A percentile compares a stretch with the other conserved stretches of the same genome.
phyloP scores from a whole-genome alignment of 2,797 vertebrate species.

The Falco rusticolus region DNA sequence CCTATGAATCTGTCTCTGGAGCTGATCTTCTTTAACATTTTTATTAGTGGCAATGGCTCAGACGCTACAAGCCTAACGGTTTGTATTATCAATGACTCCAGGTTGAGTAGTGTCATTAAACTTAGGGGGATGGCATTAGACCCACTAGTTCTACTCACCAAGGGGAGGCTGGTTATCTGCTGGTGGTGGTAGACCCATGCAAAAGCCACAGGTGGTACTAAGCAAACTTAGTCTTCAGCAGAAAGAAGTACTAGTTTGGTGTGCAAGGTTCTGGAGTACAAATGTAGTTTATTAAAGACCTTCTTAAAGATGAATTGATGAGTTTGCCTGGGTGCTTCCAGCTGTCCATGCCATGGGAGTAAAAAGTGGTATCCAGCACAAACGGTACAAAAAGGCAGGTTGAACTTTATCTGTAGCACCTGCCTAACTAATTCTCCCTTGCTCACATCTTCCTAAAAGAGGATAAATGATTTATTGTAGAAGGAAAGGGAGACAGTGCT shows the following conservation, averaged over 20 bases:
- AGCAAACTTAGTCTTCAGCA: neutral
- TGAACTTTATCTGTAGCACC: neutral
- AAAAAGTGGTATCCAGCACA: neutral
- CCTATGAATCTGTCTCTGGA: neutral
- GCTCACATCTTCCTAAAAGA: neutral
- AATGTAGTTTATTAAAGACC: neutral
- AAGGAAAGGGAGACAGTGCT: neutral
- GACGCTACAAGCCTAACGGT: neutral
- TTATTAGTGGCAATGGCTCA: neutral
- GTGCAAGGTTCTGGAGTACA: neutral
- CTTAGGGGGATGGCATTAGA: neutral
- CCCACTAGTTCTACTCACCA: neutral
- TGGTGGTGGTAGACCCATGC: neutral
- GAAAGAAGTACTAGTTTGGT: neutral
- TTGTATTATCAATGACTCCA: neutral
- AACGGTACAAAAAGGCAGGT: neutral
- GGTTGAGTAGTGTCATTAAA: neutral
- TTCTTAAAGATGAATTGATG: neutral
- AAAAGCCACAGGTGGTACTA: neutral
- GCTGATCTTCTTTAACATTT: neutral
- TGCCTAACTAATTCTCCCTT: neutral
- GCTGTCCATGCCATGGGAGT: neutral
- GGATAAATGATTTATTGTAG: neutral
- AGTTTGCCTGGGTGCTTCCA: neutral
- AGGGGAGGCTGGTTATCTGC: neutral